Percentiles rank a stretch among this genome's conserved stretches.
These are phyloP conservation scores for Alfaro cultratus DNA, from an alignment of 2,797 vertebrate genomes.

Conservation along the genomic window DNA sequence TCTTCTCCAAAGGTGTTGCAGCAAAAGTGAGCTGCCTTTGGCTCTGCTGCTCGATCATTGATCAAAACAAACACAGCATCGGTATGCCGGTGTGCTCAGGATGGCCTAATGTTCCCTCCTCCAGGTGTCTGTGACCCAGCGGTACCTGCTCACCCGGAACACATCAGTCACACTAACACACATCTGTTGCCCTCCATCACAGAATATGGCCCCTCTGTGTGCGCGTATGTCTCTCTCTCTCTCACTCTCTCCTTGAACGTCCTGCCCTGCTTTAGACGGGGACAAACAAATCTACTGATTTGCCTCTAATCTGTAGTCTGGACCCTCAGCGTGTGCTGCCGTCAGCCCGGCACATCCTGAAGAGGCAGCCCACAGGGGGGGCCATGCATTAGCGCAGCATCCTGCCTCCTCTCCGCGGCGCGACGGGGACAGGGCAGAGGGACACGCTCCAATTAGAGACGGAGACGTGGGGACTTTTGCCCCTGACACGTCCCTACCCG, in stretches of 20 bases:
- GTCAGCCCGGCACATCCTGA: constrained; percentile 68
- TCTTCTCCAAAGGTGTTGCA: constrained; percentile 59
- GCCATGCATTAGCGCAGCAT: constrained; percentile 69
- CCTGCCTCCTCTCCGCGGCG: constrained; percentile 54
- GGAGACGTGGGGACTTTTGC: constrained; percentile 69
- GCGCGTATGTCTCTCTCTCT: constrained; percentile 53
- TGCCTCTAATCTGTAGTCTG: constrained; percentile 76
- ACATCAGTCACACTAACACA: constrained; percentile 77
- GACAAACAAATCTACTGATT: constrained; percentile 78
- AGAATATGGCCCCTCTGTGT: constrained; percentile 25
- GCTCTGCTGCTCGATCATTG: constrained; percentile 55
- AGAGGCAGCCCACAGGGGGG: constrained; percentile 65
- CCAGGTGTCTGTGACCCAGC: constrained; percentile 69
- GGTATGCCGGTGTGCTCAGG: constrained; percentile 54
- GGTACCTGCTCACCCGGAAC: constrained; percentile 64
- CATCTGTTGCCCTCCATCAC: constrained; percentile 76
- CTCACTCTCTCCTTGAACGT: constrained; percentile 69
- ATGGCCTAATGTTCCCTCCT: constrained; percentile 56
- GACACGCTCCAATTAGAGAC: constrained; percentile 74
- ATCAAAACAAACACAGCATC: constrained; percentile 59
- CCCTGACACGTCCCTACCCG: constrained; percentile 69
- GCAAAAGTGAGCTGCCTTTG: constrained; percentile 49
- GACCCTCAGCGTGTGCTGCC: constrained; percentile 59
- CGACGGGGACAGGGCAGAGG: constrained; percentile 59
- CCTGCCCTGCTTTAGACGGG: constrained; percentile 51